Evolutionary conservation across 2,113 vertebrate genomes (phyloP), one percentile per base, ranked within the genome.

Genomic region (Athene cunicularia): DNA sequence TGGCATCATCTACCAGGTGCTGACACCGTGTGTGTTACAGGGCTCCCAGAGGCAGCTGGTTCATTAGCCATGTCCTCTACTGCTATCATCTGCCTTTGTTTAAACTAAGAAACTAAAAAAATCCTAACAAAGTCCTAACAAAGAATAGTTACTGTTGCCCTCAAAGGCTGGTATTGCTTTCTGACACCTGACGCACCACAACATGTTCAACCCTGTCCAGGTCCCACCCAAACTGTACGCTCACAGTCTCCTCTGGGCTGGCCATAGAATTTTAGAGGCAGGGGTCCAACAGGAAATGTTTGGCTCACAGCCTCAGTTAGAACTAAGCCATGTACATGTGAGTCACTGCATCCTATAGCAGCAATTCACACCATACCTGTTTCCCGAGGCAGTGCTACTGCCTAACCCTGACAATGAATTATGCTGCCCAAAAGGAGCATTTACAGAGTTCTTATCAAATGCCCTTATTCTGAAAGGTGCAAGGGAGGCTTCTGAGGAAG

Each of bases 1-100:
- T 28, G 62, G 86, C 62, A 93, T 80, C 82, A 95, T 81, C 92
- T 93, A 94, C 82, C 91, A 96, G 95, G 87, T 92, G 93, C 64
- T 80, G 79, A 72, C 62, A 27, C 75, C 49, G 67, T 47, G 47
- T 85, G 64, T 85, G 88, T 68, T 63, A 62, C 63, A 91, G 85
- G 72, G 60, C 63, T 85, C 91, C 87, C 88, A 87, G 87, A 73
- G 66, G 85, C 45, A 79, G 66, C 35, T 82, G 60, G 70, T 60
- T 94, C 73, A 80, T 87, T 89, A 94, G 62, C 66, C 64, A 35
- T 37, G 32, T 47, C 62, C 77, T 84, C 71, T 80, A 19, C 49
- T 80, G 39, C 74, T 81, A 72, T 89, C 43, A 75, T 63, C 76
- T 75, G 58, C 74, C 45, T 89, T 75, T 89, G 73, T 89, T 91